Percentiles rank a stretch among this genome's conserved stretches.
These are phyloP conservation scores for Flexamia atlantica DNA, from an alignment of 2,888 invertebrate species.

Conservation along the genomic window DNA sequence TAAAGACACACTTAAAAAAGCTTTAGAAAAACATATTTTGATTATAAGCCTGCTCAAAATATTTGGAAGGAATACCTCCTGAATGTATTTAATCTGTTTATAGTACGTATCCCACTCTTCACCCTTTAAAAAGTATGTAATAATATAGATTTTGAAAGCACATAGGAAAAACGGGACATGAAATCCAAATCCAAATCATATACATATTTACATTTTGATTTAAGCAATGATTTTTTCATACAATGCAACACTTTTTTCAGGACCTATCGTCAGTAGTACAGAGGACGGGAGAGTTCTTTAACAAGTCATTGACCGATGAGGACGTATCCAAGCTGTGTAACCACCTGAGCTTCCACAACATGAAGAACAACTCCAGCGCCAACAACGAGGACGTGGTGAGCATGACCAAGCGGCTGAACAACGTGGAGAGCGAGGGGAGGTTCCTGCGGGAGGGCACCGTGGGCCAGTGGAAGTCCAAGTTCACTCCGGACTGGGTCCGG, in stretches of 20 bases:
- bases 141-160: no score
- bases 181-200: no score
- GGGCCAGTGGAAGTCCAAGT: conserved; percentile 74
- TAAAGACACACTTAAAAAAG: no score
- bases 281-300: conserved; percentile 85
- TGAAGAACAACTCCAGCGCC: conserved; percentile 89
- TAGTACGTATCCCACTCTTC: no score
- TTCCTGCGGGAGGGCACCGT: conserved; percentile 73
- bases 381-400: conserved; percentile 81
- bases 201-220: no score
- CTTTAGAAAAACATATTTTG: no score
- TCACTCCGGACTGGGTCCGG: conserved; percentile 73
- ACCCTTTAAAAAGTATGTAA: no score
- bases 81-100: no score
- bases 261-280: conserved; percentile 83
- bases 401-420: conserved; percentile 73
- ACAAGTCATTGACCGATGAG: conserved; percentile 81
- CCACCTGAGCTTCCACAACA: conserved; percentile 88
- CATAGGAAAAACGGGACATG: no score
- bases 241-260: conserved; percentile 72
- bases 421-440: conserved; percentile 75
- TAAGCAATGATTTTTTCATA: no score
- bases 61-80: no score
- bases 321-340: conserved; percentile 82
- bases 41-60: no score